Conservation (phyloP, 1,140 invertebrate genomes). For the Microplitis mediator region DNA sequence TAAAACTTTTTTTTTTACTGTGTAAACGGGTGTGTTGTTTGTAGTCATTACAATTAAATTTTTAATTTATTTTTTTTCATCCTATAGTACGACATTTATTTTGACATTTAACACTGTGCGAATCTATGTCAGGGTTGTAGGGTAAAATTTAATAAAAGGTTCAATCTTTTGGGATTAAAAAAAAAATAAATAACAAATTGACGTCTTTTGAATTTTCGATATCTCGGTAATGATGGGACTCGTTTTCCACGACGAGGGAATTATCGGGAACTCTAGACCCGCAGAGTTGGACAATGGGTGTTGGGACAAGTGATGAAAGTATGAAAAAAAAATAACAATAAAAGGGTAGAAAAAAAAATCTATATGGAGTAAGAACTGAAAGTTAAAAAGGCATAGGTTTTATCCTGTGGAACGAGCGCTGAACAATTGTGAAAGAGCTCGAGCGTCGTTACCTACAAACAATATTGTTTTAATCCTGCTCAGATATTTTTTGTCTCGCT, state of each 20-base stretch:
- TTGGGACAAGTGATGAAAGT: neutral
- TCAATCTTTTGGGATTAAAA: neutral
- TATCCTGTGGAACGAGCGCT: neutral
- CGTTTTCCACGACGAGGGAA: neutral
- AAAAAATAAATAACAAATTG: conserved; percentile 7
- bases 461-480: conserved; percentile 22
- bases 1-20: neutral
- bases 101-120: conserved; percentile 29
- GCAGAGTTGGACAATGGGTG: conserved; percentile 20
- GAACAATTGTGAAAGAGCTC: conserved; percentile 16
- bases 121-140: conserved; percentile 14
- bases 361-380: neutral
- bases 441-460: conserved; percentile 21
- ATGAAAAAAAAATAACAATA: neutral
- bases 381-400: conserved; percentile 9
- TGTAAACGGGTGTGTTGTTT: neutral
- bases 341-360: neutral
- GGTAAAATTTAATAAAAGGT: neutral
- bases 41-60: neutral
- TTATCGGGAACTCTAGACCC: conserved; percentile 23
- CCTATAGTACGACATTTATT: conserved; percentile 24
- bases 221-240: conserved; percentile 20
- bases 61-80: conserved; percentile 5
- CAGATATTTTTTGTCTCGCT: neutral
- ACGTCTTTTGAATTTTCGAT: conserved; percentile 14